Evolutionary conservation across 2,888 invertebrate genomes (phyloP).

Genomic region (Brenthis hecate): DNA sequence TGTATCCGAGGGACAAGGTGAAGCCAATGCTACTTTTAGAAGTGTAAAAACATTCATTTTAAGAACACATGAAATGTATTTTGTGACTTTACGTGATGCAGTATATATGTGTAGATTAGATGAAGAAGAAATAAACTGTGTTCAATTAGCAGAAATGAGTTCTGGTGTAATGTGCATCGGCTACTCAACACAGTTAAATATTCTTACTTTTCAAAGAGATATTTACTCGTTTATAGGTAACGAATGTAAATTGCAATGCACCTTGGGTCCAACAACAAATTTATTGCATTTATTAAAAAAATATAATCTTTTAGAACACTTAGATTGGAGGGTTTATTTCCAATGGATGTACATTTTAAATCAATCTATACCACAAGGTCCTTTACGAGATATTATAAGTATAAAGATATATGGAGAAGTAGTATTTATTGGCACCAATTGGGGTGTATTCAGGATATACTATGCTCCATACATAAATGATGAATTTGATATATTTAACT

Average conservation of each 20-base stretch:
- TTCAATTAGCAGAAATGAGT: constrained; percentile 41
- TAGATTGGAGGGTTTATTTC: constrained; percentile 64
- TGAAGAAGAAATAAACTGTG: constrained; percentile 37
- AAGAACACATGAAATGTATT: constrained; percentile 49
- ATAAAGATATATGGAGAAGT: constrained; percentile 61
- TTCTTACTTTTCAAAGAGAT: constrained; percentile 55
- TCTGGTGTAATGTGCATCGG: constrained; percentile 57
- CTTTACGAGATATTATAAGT: constrained; percentile 22
- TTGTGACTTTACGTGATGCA: constrained; percentile 53
- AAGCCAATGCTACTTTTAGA: too few relatives aligned
- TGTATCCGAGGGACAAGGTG: too few relatives aligned
- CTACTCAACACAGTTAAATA: constrained; percentile 46
- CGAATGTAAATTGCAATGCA: constrained; percentile 42
- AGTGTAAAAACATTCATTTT: too few relatives aligned
- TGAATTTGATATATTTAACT: constrained; percentile 57
- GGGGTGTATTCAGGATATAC: constrained; percentile 63
- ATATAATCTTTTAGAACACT: constrained; percentile 59
- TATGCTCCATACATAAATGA: constrained; percentile 55
- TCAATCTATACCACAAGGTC: constrained; percentile 54
- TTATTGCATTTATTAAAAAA: constrained; percentile 48
- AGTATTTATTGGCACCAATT: constrained; percentile 63
- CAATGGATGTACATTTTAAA: constrained; percentile 60
- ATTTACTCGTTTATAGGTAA: constrained; percentile 50
- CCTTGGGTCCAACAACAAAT: constrained; percentile 48
- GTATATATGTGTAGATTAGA: constrained; percentile 50